These are phyloP conservation scores for Argopecten irradians DNA, from an alignment of 1,140 invertebrate genomes.

Conservation along the genomic window DNA sequence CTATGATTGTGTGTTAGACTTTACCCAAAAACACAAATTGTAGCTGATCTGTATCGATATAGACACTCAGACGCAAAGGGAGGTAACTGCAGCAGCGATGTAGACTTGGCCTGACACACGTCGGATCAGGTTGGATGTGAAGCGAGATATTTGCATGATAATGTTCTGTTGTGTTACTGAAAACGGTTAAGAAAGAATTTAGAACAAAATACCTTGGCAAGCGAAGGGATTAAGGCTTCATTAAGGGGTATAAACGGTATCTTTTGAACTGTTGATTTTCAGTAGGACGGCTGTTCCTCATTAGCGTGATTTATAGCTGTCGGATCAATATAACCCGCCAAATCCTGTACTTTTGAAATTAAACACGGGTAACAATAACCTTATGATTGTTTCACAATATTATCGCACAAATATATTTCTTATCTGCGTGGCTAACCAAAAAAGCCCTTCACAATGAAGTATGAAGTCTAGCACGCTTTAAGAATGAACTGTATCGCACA, in stretches of 20 bases:
- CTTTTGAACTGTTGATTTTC: not conserved
- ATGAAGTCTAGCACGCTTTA: not conserved
- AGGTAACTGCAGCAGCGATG: not conserved
- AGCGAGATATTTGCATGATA: not conserved
- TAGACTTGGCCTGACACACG: not conserved
- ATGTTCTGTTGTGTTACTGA: not conserved
- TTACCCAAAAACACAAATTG: not conserved
- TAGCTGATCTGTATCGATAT: not conserved
- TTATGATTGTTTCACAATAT: not conserved
- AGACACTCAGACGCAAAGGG: not conserved
- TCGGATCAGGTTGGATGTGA: not conserved
- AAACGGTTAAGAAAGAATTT: not conserved
- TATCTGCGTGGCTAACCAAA: not conserved
- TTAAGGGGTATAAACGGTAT: not conserved
- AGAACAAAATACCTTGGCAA: not conserved
- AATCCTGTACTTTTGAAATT: not conserved
- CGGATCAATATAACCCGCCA: not conserved
- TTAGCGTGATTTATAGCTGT: not conserved
- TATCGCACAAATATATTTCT: not conserved
- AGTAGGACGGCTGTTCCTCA: not conserved
- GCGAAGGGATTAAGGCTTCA: not conserved
- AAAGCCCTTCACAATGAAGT: no score
- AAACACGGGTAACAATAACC: not conserved
- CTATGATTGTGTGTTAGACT: no score
- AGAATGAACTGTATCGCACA: no score